Percentiles rank a stretch among this genome's conserved stretches.
phyloP scores from a whole-genome alignment of 1,140 invertebrate species.

The Gonioctena quinquepunctata region DNA sequence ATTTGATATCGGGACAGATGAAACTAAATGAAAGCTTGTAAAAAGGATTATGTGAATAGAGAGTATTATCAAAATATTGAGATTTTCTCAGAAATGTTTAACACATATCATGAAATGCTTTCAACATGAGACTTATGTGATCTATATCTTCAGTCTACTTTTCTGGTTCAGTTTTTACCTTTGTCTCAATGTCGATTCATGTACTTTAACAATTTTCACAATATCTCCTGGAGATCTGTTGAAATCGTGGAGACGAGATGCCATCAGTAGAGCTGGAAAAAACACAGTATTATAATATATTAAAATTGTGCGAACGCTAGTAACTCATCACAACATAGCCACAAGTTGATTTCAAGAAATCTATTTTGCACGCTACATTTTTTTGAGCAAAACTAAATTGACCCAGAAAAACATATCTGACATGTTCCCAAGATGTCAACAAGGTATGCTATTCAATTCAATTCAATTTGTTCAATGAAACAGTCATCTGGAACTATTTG shows the following conservation, averaged over 20 bases:
- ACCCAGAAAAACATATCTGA: no score
- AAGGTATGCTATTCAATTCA: no score
- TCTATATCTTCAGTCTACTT: neutral
- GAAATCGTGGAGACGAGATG: slow-evolving; percentile 90
- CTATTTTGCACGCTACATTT: neutral
- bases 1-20: no score
- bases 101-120: neutral
- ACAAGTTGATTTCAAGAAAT: neutral
- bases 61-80: neutral
- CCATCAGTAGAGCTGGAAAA: slow-evolving; percentile 85
- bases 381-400: neutral
- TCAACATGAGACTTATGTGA: neutral
- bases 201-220: slow-evolving; percentile 94
- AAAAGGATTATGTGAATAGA: no score
- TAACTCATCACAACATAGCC: neutral
- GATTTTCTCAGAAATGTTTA: neutral
- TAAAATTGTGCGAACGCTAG: neutral
- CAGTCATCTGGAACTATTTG: no score
- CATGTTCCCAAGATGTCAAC: no score
- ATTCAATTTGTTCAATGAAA: no score
- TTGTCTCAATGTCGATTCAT: slow-evolving; percentile 91
- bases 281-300: slow-evolving; percentile 1
- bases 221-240: slow-evolving; percentile 86
- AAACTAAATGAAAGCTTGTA: no score
- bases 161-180: slow-evolving; percentile 59